These are phyloP conservation scores for Xenopus laevis DNA, from an alignment of 2,113 vertebrate genomes.

Conservation along the genomic window DNA sequence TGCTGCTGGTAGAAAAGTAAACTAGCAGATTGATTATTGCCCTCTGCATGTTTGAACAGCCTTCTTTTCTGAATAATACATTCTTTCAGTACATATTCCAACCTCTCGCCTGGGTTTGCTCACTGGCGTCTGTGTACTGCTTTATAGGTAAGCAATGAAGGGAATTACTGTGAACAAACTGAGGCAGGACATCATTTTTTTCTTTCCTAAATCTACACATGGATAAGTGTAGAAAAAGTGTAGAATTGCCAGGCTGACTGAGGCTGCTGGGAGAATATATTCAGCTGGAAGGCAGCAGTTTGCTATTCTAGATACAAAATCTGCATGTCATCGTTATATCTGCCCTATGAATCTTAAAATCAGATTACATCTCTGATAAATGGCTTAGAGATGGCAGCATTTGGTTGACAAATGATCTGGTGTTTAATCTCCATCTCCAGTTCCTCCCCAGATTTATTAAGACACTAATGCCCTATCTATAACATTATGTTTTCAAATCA, in stretches of 20 bases:
- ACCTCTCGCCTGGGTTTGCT: not conserved
- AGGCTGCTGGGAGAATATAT: too few species aligned
- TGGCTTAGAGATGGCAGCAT: conserved; percentile 15
- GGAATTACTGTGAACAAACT: not conserved
- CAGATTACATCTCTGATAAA: conserved; percentile 24
- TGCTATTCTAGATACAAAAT: too few species aligned
- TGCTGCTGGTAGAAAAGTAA: not conserved
- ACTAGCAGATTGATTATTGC: not conserved
- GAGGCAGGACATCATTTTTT: not conserved
- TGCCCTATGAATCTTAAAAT: not conserved
- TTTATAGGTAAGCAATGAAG: not conserved
- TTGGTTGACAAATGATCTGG: conserved; percentile 24
- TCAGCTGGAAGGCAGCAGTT: too few species aligned
- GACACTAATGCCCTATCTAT: conserved; percentile 29
- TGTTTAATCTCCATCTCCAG: conserved; percentile 16
- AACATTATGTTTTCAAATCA: conserved; percentile 14
- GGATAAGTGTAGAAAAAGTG: too few species aligned
- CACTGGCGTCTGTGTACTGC: not conserved
- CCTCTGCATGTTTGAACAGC: not conserved
- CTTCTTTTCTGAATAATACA: not conserved
- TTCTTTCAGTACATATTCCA: not conserved
- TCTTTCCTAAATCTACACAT: too few species aligned
- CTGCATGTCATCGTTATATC: too few species aligned
- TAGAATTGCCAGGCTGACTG: too few species aligned
- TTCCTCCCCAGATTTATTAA: conserved; percentile 8